Evolutionary conservation across 1,140 invertebrate genomes (phyloP).

Genomic region (Drosophila erecta): DNA sequence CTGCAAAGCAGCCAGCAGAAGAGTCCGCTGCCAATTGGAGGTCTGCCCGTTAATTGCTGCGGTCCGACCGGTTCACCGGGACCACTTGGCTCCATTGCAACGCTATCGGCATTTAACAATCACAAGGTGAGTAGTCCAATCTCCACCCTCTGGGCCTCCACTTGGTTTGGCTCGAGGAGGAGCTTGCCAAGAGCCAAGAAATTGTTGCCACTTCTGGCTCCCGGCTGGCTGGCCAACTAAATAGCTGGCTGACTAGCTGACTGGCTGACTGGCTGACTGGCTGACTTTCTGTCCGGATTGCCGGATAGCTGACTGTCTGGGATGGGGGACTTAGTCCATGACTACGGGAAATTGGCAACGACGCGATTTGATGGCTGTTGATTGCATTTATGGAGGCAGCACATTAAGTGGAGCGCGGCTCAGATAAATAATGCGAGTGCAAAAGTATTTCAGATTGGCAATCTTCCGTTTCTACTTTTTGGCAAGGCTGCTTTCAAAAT

Average conservation of each 20-base stretch:
- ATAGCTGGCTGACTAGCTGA: not conserved
- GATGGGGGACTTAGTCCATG: conserved; percentile 20
- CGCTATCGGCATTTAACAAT: conserved; percentile 91
- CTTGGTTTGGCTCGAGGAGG: conserved; percentile 1
- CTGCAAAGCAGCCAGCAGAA: conserved; percentile 90
- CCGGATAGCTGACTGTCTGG: conserved; percentile 8
- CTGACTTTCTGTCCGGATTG: conserved; percentile 6
- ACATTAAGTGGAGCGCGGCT: conserved; percentile 43
- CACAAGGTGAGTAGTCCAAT: conserved; percentile 87
- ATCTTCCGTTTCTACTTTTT: conserved; percentile 12
- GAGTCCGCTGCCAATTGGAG: conserved; percentile 89
- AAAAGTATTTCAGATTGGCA: conserved; percentile 22
- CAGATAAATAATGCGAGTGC: conserved; percentile 3
- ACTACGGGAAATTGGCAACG: conserved; percentile 56
- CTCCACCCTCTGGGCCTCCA: not conserved
- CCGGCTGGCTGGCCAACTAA: conserved; percentile 13
- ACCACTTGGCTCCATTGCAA: conserved; percentile 93
- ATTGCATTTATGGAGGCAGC: conserved; percentile 61
- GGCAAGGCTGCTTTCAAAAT: conserved; percentile 10
- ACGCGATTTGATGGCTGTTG: conserved; percentile 73
- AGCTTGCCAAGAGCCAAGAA: conserved; percentile 71
- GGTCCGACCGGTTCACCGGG: conserved; percentile 91
- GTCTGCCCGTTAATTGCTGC: conserved; percentile 91
- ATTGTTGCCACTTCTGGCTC: conserved; percentile 33
- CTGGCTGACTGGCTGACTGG: not conserved